Base-by-base conservation (phyloP, 2,797 vertebrate species). In the Spinus olivaceus region DNA sequence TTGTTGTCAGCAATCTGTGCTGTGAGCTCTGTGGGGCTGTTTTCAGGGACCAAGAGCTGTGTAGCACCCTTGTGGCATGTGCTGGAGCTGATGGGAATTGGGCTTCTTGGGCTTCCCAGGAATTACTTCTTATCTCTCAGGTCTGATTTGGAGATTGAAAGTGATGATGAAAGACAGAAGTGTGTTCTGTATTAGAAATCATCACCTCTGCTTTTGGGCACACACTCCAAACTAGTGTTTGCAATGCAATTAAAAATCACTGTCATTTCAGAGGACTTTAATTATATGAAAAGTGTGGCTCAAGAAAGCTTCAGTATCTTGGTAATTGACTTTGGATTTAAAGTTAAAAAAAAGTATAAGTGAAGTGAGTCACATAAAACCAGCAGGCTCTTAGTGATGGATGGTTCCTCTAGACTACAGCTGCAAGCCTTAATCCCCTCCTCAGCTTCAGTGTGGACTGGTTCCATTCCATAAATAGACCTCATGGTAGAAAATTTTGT, bases 161-260 rank as follows among this genome's bases (percentile, higher is more conserved):
- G n/a, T n/a, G 17, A n/a, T 42, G 37, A 71, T 28, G 53, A 47
- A 59, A 53, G n/a, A 24, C 20, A 46, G 13, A 61, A 41, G 6
- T 0, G 0, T 47, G 32, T 37, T 10, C 33, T 33, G 1, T 16
- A 6, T 60, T 63, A 13, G 69, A 54, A 72, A 27, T 28, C 2
- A 9, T 87, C 32, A 27, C 41, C 32, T 95, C 88, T 57, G 9
- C 1, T 60, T 93, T 46, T 2, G 33, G 71, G 83, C 60, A 83
- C 37, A 37, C 67, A 84, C 28, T 87, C 94, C 86, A 87, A 77
- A 85, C 80, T 81, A 25, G 47, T 53, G 60, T 95, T 96, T 96
- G 82, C 81, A 93, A 88, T 72, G 72, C 94, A 97, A 96, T 95
- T 97, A 95, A 97, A 97, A 97, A 92, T 30, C 70, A 88, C 56